phyloP scores from a whole-genome alignment of 2,113 vertebrate genomes.

The Macrotis lagotis region DNA sequence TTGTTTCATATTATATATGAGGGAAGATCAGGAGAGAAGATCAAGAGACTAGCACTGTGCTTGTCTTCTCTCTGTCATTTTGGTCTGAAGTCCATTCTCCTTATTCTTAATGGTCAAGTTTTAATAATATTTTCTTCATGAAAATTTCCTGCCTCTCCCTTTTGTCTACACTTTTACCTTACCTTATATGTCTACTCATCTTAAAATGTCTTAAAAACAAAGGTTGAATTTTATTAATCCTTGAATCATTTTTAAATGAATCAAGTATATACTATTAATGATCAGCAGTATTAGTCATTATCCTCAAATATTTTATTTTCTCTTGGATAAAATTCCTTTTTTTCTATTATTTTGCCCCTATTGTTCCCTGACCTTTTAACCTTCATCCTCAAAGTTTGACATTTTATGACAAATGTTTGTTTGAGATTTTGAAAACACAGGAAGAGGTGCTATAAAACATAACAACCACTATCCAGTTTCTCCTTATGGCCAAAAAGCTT shows the following conservation, averaged over 20 bases:
- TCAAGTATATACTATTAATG: background rate
- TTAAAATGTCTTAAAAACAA: no score
- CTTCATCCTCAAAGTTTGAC: background rate
- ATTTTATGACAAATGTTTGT: slow-evolving; percentile 44
- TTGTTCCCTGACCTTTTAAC: background rate
- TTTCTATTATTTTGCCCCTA: background rate
- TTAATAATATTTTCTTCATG: background rate
- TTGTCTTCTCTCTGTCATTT: no score
- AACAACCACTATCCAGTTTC: slow-evolving; percentile 4
- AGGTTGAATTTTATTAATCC: no score
- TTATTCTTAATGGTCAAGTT: background rate
- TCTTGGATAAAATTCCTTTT: background rate
- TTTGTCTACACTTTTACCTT: background rate
- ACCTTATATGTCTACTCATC: no score
- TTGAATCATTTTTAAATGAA: no score
- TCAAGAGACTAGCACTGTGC: no score
- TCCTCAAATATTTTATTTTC: background rate
- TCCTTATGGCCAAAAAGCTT: slow-evolving; percentile 4
- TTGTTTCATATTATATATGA: no score
- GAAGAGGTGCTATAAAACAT: slow-evolving; percentile 29
- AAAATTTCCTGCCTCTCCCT: background rate
- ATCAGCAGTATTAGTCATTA: background rate
- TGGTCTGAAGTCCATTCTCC: no score
- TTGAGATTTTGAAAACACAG: slow-evolving; percentile 34
- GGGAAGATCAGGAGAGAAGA: no score